phyloP scores from a whole-genome alignment of 2,113 vertebrate species.

The Seriola aureovittata region DNA sequence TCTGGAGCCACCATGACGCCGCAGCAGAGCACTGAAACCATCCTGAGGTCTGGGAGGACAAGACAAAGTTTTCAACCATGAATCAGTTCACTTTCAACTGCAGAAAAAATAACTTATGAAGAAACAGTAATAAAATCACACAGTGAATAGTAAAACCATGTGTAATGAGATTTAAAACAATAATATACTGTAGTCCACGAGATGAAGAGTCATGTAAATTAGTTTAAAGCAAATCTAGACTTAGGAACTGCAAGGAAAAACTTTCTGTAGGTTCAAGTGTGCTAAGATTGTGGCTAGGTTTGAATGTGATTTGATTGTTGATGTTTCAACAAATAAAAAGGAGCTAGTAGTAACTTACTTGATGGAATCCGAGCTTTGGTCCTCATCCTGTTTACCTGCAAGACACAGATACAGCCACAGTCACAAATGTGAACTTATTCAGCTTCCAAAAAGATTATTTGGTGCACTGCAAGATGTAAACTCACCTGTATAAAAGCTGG shows the following conservation, averaged over 20 bases:
- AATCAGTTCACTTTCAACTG: not conserved
- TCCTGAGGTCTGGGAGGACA: slow-evolving; percentile 71
- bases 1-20: slow-evolving; percentile 82
- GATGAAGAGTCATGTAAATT: not conserved
- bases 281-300: too few relatives aligned
- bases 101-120: too few relatives aligned
- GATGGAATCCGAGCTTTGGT: slow-evolving; percentile 60
- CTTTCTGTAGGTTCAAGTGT: not conserved
- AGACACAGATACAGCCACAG: slow-evolving; percentile 39
- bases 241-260: too few relatives aligned
- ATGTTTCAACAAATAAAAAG: not conserved
- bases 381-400: slow-evolving; percentile 77
- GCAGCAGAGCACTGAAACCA: slow-evolving; percentile 78
- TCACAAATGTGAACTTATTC: not conserved
- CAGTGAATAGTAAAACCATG: not conserved
- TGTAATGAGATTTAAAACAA: not conserved
- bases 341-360: slow-evolving; percentile 56
- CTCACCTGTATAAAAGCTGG: slow-evolving; percentile 76
- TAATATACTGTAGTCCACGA: not conserved
- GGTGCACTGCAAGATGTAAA: not conserved
- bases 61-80: not conserved
- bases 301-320: not conserved
- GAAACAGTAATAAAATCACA: not conserved
- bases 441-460: not conserved
- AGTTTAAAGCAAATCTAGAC: not conserved